phyloP scores from a whole-genome alignment of 2,113 vertebrate species.

The Phasianus colchicus region DNA sequence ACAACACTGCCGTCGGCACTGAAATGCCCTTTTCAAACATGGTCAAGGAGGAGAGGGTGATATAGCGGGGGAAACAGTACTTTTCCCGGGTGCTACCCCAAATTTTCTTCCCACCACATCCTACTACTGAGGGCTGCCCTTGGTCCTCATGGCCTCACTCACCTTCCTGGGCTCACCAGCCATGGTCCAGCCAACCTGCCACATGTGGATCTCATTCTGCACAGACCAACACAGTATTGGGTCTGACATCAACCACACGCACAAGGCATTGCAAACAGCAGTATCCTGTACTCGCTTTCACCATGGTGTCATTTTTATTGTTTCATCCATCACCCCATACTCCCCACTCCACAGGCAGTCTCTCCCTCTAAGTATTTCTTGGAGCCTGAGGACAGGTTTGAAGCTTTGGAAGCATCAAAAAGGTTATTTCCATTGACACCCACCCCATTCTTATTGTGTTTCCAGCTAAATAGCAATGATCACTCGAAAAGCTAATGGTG shows the following conservation, averaged over 20 bases:
- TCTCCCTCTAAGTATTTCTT: slow-evolving; percentile 49
- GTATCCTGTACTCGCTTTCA: neutral
- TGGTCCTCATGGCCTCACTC: neutral
- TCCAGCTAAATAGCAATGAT: slow-evolving; percentile 24
- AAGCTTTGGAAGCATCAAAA: slow-evolving; percentile 48
- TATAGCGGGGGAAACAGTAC: neutral
- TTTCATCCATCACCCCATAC: slow-evolving; percentile 51
- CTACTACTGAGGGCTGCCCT: neutral
- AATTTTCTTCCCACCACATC: neutral
- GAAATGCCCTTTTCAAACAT: slow-evolving; percentile 24
- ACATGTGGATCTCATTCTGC: neutral
- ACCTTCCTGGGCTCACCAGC: neutral
- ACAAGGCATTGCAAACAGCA: neutral
- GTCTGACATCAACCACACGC: neutral
- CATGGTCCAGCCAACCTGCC: neutral
- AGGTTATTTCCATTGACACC: slow-evolving; percentile 61
- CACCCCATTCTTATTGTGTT: slow-evolving; percentile 25
- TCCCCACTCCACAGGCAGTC: neutral
- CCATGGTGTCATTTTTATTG: slow-evolving; percentile 44
- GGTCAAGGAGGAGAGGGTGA: neutral
- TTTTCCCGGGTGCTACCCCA: neutral
- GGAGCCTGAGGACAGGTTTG: slow-evolving; percentile 47
- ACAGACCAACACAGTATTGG: neutral
- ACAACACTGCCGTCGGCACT: slow-evolving; percentile 4
- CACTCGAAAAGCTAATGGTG: slow-evolving; percentile 44